Evolutionary conservation across 2,888 invertebrate genomes (phyloP).

Genomic region (Julus scandinavius): DNA sequence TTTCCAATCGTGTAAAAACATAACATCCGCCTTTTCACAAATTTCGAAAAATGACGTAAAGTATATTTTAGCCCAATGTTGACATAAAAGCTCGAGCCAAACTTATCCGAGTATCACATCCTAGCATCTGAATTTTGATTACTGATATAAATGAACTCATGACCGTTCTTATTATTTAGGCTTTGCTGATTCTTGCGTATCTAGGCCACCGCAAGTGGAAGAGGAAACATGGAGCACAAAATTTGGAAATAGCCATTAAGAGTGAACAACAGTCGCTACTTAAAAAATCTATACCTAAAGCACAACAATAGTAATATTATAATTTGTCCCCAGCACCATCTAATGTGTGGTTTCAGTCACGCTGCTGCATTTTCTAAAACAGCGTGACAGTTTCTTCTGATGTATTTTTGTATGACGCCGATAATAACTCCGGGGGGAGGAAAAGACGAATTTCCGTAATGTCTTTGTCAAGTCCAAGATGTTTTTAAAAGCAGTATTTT

Average conservation of each 20-base stretch:
- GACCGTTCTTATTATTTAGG: constrained; percentile 1
- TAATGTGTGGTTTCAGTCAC: not conserved
- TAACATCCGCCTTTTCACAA: too few species aligned
- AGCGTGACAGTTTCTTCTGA: not conserved
- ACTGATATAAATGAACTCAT: not conserved
- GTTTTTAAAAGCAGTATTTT: not conserved
- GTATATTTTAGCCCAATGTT: too few species aligned
- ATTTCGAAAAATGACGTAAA: too few species aligned
- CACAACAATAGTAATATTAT: not conserved
- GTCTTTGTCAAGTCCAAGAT: too few species aligned
- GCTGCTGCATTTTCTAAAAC: not conserved
- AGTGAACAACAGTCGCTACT: not conserved
- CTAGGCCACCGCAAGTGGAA: constrained; percentile 49
- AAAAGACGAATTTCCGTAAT: too few species aligned
- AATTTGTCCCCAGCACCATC: not conserved
- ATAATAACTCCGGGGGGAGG: not conserved
- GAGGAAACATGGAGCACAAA: not conserved
- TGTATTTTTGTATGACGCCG: not conserved
- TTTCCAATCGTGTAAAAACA: too few species aligned
- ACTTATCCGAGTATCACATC: not conserved
- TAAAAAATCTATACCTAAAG: not conserved
- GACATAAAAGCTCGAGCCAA: too few species aligned
- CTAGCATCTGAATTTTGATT: not conserved
- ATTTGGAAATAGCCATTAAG: constrained; percentile 36
- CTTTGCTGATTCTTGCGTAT: not conserved